Evolutionary conservation across 2,888 invertebrate species (phyloP).

Genomic region (Ferrisia virgata): DNA sequence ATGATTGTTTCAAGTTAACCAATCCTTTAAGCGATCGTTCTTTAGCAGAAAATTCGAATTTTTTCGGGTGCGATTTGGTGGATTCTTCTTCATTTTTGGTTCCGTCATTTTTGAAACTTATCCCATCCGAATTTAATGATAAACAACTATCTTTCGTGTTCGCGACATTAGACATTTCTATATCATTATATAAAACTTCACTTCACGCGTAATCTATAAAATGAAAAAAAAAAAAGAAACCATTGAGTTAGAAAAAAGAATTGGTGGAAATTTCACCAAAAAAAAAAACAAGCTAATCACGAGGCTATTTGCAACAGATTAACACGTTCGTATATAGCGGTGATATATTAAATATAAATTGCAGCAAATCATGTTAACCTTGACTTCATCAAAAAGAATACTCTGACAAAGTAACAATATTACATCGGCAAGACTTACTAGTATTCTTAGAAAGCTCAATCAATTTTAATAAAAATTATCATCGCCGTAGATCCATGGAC

Average conservation of each 20-base stretch:
- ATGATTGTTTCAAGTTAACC: conserved; percentile 48
- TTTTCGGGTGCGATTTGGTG: conserved; percentile 6
- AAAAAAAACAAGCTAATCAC: background rate
- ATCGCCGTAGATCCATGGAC: background rate
- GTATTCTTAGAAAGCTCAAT: background rate
- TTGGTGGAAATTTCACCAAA: background rate
- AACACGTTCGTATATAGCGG: background rate
- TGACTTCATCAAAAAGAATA: conserved; percentile 20
- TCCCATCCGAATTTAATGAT: background rate
- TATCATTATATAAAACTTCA: too few species aligned
- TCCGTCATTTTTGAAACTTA: background rate
- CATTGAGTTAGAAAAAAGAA: background rate
- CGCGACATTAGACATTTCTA: conserved; percentile 21
- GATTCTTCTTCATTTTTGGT: conserved; percentile 34
- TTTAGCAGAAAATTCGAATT: conserved; percentile 20
- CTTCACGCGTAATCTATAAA: background rate
- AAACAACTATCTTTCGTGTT: conserved; percentile 17
- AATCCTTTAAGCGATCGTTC: conserved; percentile 46
- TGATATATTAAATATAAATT: conserved; percentile 29
- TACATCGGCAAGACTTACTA: background rate
- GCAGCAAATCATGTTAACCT: conserved; percentile 31
- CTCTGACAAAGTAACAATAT: background rate
- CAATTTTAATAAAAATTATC: background rate
- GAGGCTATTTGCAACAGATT: conserved; percentile 17
- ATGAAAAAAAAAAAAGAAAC: background rate